Conservation (phyloP, 2,113 vertebrate genomes). For the Herpailurus yagouaroundi region DNA sequence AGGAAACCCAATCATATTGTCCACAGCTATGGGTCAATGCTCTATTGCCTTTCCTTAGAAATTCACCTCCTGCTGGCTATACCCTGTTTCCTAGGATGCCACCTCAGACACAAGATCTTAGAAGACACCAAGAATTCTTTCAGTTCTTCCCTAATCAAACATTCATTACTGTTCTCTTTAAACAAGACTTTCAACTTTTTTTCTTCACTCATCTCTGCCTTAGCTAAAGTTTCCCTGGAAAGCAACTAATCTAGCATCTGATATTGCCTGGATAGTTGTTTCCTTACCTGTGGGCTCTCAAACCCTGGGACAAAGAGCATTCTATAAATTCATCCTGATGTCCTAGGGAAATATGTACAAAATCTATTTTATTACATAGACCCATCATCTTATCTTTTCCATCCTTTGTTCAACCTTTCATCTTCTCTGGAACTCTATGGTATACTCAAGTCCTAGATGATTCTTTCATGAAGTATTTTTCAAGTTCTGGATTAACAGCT, state of each 20-base stretch:
- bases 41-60: background rate
- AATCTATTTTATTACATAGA: background rate
- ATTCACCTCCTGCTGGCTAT: background rate
- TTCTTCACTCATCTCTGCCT: background rate
- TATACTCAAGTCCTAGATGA: background rate
- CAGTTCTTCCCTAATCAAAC: background rate
- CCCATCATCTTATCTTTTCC: background rate
- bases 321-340: background rate
- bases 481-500: background rate
- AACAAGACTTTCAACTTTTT: background rate
- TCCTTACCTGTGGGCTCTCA: background rate
- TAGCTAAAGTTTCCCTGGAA: background rate
- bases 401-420: background rate
- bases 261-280: background rate
- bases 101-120: background rate
- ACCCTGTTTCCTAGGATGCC: background rate
- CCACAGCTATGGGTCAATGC: background rate
- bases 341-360: background rate
- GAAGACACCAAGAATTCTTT: background rate
- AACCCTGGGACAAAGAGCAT: background rate
- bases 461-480: background rate
- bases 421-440: background rate
- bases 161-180: background rate
- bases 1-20: background rate
- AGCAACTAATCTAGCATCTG: background rate